Conservation (phyloP, 2,797 vertebrate genomes). For the Antennarius maculatus region DNA sequence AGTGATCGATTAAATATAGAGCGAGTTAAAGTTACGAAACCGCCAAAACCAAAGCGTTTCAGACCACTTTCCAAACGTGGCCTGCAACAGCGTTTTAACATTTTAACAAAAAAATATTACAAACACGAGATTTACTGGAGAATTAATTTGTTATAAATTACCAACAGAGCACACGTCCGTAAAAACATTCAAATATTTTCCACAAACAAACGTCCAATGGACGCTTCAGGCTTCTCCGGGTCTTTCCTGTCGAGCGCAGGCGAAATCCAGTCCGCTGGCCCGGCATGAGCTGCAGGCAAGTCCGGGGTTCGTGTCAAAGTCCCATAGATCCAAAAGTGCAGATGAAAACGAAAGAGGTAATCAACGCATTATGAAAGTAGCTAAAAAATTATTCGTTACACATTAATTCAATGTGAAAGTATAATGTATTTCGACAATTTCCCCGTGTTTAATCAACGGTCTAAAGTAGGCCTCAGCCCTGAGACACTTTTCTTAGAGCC, state of each 20-base stretch:
- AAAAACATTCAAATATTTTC: neutral
- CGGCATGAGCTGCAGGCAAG: slow-evolving; percentile 62
- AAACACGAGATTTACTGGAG: neutral
- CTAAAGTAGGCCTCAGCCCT: slow-evolving; percentile 78
- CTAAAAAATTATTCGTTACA: slow-evolving; percentile 39
- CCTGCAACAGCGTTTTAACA: slow-evolving; percentile 27
- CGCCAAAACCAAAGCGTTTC: slow-evolving; percentile 53
- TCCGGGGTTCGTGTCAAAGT: slow-evolving; percentile 77
- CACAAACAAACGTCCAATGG: slow-evolving; percentile 17
- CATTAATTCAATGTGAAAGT: slow-evolving; percentile 36
- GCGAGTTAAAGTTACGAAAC: slow-evolving; percentile 7
- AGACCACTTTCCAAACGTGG: slow-evolving; percentile 48
- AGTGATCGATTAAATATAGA: too few relatives aligned
- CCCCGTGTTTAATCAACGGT: slow-evolving; percentile 41
- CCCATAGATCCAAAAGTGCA: slow-evolving; percentile 69
- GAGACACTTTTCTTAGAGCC: slow-evolving; percentile 85
- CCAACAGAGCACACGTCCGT: neutral
- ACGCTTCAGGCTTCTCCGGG: slow-evolving; percentile 73
- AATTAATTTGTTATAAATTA: accelerated
- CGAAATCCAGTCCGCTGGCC: slow-evolving; percentile 50
- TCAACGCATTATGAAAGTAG: slow-evolving; percentile 14
- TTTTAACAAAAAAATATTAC: slow-evolving; percentile 25
- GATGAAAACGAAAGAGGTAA: neutral
- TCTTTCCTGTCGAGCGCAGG: slow-evolving; percentile 73
- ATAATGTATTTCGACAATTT: slow-evolving; percentile 45